Base-by-base conservation (phyloP, 2,113 vertebrate species). In the Ameiurus melas region DNA sequence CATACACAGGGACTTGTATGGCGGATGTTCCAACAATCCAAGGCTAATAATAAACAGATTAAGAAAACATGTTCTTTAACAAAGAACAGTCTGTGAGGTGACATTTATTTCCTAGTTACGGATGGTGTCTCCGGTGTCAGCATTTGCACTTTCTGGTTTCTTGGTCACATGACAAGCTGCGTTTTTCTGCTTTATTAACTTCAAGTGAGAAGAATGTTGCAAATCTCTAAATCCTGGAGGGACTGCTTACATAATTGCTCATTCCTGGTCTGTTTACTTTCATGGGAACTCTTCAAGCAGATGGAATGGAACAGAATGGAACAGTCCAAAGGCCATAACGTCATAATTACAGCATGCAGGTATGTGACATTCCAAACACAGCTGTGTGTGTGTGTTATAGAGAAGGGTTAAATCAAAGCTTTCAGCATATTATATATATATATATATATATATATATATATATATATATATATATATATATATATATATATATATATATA, bases 371-470 rank as follows among this genome's bases (percentile, higher is more conserved):
- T 78, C 58, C 58, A 84, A 90, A 81, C 36, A 83, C 82, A 84
- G 66, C 88, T 83, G 51, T 87, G 75, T 57, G 90, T 85, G 75
- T 77, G 82, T 64, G 47, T 77, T 77, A 25, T 43, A 47, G 77
- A 30, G 53, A 64, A 17, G 78, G n/a, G 36, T 77, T 85, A 71
- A 86, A 86, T 80, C 58, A 85, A 85, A 86, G 66, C 25, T 6
- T 51, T 87, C 27, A 85, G 43, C 36, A 81, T 47, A n/a, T 53
- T 39, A 1, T 39, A 39, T 39, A 39, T 39, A 39, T 39, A 39
- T 39, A 39, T 39, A 39, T 39, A 39, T 39, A 39, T 39, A 39
- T 39, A 39, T 39, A 39, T 39, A 39, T 39, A 39, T 39, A 39
- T 39, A 39, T 39, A 39, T 39, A 39, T 39, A 39, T 39, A 39